These are phyloP conservation scores for Sebastes vulpes DNA, from an alignment of 2,797 vertebrate species.

Conservation along the genomic window DNA sequence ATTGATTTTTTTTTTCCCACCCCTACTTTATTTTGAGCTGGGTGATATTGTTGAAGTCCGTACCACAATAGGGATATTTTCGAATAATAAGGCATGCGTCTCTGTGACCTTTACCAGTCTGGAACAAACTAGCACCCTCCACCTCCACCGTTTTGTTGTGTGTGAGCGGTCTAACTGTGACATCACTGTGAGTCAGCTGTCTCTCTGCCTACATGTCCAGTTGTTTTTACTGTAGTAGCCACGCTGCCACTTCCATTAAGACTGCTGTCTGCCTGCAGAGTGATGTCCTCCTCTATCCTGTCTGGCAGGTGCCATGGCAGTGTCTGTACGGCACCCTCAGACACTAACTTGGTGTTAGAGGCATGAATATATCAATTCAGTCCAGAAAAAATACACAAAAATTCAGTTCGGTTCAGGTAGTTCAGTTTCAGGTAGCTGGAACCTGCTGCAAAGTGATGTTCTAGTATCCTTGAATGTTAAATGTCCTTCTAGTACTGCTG, in stretches of 20 bases:
- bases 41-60: too few species aligned
- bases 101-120: not conserved
- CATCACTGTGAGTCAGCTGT: constrained; percentile 41
- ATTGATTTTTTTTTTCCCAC: too few species aligned
- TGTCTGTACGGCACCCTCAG: not conserved
- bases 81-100: not conserved
- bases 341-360: not conserved
- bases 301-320: constrained; percentile 15
- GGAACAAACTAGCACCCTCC: not conserved
- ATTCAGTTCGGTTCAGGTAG: not conserved
- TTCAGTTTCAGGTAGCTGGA: not conserved
- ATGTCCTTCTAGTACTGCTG: not conserved
- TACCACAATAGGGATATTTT: not conserved
- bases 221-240: not conserved
- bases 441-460: not conserved
- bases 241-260: not conserved
- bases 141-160: not conserved
- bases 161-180: not conserved
- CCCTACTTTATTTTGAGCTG: too few species aligned
- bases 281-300: constrained; percentile 9
- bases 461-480: not conserved
- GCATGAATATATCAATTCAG: not conserved
- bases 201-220: constrained; percentile 6
- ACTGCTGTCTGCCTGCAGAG: not conserved
- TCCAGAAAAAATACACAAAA: not conserved